phyloP scores from a whole-genome alignment of 2,113 vertebrate species.

The Protobothrops mucrosquamatus region DNA sequence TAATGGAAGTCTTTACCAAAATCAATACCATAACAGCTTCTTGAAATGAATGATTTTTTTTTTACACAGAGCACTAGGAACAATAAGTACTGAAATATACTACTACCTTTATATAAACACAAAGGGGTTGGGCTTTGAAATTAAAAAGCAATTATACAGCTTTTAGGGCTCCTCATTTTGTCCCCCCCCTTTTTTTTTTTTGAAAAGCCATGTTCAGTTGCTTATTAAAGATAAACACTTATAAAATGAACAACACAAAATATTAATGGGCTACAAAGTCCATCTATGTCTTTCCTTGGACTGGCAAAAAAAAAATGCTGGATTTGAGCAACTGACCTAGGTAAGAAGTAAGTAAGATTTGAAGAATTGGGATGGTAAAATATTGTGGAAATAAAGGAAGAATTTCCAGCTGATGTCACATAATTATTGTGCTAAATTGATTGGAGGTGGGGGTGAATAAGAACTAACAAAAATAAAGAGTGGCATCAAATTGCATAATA shows the following conservation, averaged over 20 bases:
- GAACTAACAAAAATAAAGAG: neutral
- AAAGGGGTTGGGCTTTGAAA: conserved; percentile 72
- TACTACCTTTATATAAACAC: conserved; percentile 77
- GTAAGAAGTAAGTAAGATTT: conserved; percentile 72
- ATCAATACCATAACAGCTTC: conserved; percentile 85
- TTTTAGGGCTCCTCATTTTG: neutral
- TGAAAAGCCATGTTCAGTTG: conserved; percentile 70
- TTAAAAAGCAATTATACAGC: conserved; percentile 75
- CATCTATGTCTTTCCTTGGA: conserved; percentile 68
- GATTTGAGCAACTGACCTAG: conserved; percentile 68
- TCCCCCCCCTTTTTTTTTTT: conserved; percentile 43
- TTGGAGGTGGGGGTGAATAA: conserved; percentile 1
- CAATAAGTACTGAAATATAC: conserved; percentile 76
- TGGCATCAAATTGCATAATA: neutral
- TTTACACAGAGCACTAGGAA: conserved; percentile 72
- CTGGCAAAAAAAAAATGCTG: conserved; percentile 55
- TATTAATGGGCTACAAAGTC: conserved; percentile 66
- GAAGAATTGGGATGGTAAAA: conserved; percentile 67
- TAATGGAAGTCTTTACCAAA: conserved; percentile 85
- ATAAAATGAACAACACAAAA: conserved; percentile 61
- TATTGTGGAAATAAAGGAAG: conserved; percentile 61
- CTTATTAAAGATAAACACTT: conserved; percentile 77
- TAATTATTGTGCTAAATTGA: conserved; percentile 37
- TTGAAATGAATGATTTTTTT: conserved; percentile 82
- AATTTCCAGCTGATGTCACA: neutral